These are phyloP conservation scores for Pogonomyrmex californicus DNA, from an alignment of 1,140 invertebrate species.

Conservation along the genomic window DNA sequence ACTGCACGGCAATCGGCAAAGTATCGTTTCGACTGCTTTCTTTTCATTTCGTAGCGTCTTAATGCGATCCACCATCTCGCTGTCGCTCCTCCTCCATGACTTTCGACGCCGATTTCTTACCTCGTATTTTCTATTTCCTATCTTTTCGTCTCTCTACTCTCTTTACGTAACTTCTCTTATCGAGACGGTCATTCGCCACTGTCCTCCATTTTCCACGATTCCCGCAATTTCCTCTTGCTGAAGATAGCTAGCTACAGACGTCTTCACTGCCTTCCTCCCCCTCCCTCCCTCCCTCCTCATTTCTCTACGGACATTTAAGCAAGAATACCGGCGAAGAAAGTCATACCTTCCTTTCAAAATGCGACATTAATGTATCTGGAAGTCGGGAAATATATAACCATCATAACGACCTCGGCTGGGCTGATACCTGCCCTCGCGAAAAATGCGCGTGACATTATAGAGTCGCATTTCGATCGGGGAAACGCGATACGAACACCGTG, in stretches of 20 bases:
- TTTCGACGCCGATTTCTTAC: constrained; percentile 53
- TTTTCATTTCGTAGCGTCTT: constrained; percentile 52
- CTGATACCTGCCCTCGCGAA: constrained; percentile 25
- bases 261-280: background rate
- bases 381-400: constrained; percentile 8
- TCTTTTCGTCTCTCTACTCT: constrained; percentile 26
- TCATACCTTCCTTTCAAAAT: constrained; percentile 40
- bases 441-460: constrained; percentile 32
- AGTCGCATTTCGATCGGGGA: constrained; percentile 12
- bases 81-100: background rate
- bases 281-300: background rate
- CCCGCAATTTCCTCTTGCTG: constrained; percentile 49
- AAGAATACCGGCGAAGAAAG: constrained; percentile 28
- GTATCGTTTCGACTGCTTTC: constrained; percentile 48
- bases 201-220: constrained; percentile 52
- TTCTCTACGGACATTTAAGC: constrained; percentile 16
- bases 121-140: constrained; percentile 54
- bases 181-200: constrained; percentile 49
- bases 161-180: constrained; percentile 57
- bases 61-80: constrained; percentile 27
- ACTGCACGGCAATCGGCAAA: constrained; percentile 10
- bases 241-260: constrained; percentile 27
- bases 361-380: constrained; percentile 56
- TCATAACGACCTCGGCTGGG: constrained; percentile 46
- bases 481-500: background rate